Evolutionary conservation across 1,140 invertebrate genomes (phyloP).

Genomic region (Drosophila bifasciata): DNA sequence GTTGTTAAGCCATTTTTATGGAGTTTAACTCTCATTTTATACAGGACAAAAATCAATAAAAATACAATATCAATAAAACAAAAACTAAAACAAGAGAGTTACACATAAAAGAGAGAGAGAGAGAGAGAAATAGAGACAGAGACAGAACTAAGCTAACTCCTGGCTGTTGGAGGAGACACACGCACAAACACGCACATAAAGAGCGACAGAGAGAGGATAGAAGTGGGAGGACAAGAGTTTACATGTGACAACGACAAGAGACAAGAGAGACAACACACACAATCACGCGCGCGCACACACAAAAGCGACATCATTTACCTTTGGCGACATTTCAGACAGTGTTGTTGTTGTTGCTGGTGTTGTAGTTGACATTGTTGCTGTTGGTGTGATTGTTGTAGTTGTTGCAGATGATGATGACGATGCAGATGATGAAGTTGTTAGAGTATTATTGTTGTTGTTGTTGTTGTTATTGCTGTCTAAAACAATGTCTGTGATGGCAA

Average conservation of each 20-base stretch:
- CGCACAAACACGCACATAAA: background rate
- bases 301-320: constrained; percentile 73
- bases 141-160: constrained; percentile 28
- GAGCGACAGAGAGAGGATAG: background rate
- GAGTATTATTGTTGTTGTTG: background rate
- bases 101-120: background rate
- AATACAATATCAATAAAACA: constrained; percentile 47
- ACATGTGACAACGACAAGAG: constrained; percentile 44
- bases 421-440: constrained; percentile 17
- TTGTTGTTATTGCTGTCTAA: constrained; percentile 10
- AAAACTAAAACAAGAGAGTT: background rate
- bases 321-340: constrained; percentile 68
- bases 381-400: constrained; percentile 46
- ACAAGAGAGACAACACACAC: constrained; percentile 30
- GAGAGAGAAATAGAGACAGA: background rate
- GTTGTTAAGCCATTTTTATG: constrained; percentile 5
- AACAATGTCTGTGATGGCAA: constrained; percentile 14
- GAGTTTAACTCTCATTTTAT: constrained; percentile 31
- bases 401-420: constrained; percentile 25
- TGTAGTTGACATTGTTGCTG: constrained; percentile 59
- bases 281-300: constrained; percentile 37
- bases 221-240: constrained; percentile 25
- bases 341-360: constrained; percentile 53
- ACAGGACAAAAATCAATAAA: constrained; percentile 42
- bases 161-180: constrained; percentile 1